Evolutionary conservation across 2,888 invertebrate genomes (phyloP), one percentile per base, ranked within the genome.

Genomic region (Caenorhabditis doughertyi): DNA sequence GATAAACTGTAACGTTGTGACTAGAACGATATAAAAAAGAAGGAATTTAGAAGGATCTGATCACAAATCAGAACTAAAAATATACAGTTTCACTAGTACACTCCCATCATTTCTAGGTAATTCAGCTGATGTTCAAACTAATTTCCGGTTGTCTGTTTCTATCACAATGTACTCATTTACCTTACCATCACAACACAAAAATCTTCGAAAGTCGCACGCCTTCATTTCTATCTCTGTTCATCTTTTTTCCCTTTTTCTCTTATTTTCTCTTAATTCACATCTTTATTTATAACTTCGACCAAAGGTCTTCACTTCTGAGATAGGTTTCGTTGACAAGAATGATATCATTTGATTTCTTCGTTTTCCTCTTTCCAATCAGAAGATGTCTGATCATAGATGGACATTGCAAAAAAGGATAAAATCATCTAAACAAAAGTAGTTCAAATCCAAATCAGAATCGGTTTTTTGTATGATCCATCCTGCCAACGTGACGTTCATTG

Each of bases 251-350:
- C 27, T 29, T 11, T 32, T 35, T 23, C 5, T 16, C 7, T 55
- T 55, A n/a, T n/a, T n/a, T n/a, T n/a, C n/a, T n/a, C n/a, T n/a
- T n/a, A n/a, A n/a, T n/a, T n/a, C n/a, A n/a, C 51, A 18, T 68
- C 18, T 65, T 47, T 32, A 65, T 49, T 49, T 49, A 67, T 35
- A 47, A 47, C 44, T 3, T 9, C 32, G 67, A 67, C 53, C 39
- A 67, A 67, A 67, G 67, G 67, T 64, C 67, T 67, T n/a, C 64
- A 8, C 2, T 51, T 49, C 29, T 13, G 51, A 32, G 49, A 23
- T 44, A 23, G 64, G 3, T 68, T 68, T 68, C 68, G 55, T 68
- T 68, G 68, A 68, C 68, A 68, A 32, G 25, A 56, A 56, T 68
- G 55, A 68, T 68, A 68, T 67, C 53, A 67, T 53, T 16, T 18